These are phyloP conservation scores for Lathamus discolor DNA, from an alignment of 2,113 vertebrate species.

Conservation along the genomic window DNA sequence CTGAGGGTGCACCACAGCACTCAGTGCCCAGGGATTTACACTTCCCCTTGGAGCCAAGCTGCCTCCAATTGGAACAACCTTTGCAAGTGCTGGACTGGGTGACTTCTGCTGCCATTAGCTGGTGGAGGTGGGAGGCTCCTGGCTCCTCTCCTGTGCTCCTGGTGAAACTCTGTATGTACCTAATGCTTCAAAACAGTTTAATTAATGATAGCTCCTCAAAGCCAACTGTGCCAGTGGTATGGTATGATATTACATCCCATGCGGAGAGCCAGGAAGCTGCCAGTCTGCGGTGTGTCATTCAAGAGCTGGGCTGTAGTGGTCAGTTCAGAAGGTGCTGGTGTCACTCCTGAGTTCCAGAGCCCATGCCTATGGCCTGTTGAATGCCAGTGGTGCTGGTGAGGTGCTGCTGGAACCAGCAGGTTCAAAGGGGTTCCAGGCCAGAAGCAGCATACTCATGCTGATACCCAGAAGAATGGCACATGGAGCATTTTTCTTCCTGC, in stretches of 20 bases:
- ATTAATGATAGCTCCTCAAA: background rate
- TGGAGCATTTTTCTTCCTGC: background rate
- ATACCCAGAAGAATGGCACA: background rate
- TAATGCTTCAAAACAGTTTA: background rate
- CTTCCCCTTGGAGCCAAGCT: background rate
- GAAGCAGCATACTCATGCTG: background rate
- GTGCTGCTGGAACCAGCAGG: background rate
- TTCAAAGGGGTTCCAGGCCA: background rate
- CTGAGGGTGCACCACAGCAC: background rate
- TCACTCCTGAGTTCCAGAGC: background rate
- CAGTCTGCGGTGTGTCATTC: background rate
- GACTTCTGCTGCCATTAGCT: background rate
- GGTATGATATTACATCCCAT: background rate
- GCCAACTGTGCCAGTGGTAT: background rate
- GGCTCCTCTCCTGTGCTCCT: background rate
- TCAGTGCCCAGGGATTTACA: background rate
- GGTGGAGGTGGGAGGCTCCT: background rate
- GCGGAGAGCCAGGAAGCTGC: background rate
- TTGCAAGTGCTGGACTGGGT: background rate
- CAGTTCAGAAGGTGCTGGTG: background rate
- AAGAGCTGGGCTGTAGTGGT: background rate
- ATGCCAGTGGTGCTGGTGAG: background rate
- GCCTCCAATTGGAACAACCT: background rate
- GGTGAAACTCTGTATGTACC: background rate
- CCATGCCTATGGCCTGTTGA: background rate